phyloP scores from a whole-genome alignment of 2,113 vertebrate genomes.

The Tragelaphus buxtoni region DNA sequence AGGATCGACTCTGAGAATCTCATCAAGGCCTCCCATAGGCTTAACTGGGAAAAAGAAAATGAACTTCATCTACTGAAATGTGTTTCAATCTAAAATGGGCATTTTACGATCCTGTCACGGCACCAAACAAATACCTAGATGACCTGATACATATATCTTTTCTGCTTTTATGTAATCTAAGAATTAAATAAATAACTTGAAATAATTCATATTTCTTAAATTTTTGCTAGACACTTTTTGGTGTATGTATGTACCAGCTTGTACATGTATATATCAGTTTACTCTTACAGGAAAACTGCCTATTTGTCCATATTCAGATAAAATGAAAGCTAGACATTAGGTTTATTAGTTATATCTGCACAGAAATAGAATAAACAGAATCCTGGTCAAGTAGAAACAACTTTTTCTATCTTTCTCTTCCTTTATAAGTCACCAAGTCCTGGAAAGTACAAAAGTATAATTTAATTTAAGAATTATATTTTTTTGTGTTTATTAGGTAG shows the following conservation, averaged over 20 bases:
- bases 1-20: background rate
- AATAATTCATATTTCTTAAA: slow-evolving; percentile 5
- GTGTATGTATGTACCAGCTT: background rate
- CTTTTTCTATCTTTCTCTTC: background rate
- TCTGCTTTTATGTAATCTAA: background rate
- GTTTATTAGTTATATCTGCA: background rate
- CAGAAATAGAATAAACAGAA: background rate
- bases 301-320: background rate
- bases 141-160: background rate
- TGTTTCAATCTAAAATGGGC: background rate
- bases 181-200: background rate
- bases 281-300: background rate
- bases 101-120: background rate
- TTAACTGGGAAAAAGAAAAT: slow-evolving; percentile 15
- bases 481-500: background rate
- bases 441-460: background rate
- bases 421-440: background rate
- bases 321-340: background rate
- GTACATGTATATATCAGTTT: background rate
- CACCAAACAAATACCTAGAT: background rate
- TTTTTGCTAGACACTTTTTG: background rate
- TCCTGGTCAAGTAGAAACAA: background rate
- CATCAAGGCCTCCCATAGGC: background rate
- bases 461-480: slow-evolving; percentile 12
- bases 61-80: background rate